Conservation (phyloP, 2,888 invertebrate genomes). For the Pseudococcus longispinus region DNA sequence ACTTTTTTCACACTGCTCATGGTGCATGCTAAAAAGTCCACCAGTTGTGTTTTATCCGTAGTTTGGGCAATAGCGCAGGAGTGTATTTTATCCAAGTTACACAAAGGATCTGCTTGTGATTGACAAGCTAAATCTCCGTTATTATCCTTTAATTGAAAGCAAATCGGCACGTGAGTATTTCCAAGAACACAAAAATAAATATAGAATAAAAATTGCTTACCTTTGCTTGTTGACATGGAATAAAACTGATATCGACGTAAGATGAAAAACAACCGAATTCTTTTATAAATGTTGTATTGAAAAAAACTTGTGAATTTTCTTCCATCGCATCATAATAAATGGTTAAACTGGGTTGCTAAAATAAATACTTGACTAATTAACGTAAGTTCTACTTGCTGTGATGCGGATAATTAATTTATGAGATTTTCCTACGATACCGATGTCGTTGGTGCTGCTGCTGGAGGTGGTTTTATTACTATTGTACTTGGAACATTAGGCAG, state of each 20-base stretch:
- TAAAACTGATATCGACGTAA: not conserved
- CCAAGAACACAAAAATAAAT: too few species aligned
- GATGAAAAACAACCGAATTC: not conserved
- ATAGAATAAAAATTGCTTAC: not conserved
- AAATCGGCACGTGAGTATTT: not conserved
- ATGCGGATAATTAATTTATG: too few species aligned
- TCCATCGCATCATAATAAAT: slow-evolving; percentile 25
- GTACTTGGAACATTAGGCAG: not conserved
- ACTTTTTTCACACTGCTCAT: not conserved
- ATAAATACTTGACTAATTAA: too few species aligned
- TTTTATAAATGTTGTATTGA: not conserved
- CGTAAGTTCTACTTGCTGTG: too few species aligned
- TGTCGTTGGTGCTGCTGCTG: not conserved
- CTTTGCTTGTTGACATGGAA: not conserved
- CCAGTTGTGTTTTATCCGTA: not conserved
- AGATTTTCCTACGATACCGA: not conserved
- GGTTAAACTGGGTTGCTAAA: slow-evolving; percentile 9
- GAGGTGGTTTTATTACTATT: not conserved
- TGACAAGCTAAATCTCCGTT: not conserved
- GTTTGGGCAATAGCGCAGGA: slow-evolving; percentile 7
- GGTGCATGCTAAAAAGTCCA: not conserved
- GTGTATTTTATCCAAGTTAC: slow-evolving; percentile 6
- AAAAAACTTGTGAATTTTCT: slow-evolving; percentile 25
- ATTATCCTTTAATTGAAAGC: not conserved
- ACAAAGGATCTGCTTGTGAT: not conserved